Evolutionary conservation across 2,797 vertebrate genomes (phyloP).

Genomic region (Taeniopygia guttata): DNA sequence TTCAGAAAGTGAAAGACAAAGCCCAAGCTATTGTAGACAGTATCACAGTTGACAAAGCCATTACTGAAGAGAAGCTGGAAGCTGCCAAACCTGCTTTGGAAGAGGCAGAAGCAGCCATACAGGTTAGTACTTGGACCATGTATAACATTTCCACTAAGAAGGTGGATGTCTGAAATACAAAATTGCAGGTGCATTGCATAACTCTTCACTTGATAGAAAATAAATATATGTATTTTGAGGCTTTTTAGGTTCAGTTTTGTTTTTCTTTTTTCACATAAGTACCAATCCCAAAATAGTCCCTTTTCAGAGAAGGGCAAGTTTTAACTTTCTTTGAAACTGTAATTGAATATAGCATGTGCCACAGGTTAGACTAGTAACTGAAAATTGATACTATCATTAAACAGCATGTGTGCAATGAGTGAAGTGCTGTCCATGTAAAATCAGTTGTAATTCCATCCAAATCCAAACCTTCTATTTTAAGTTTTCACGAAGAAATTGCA

Average conservation of each 20-base stretch:
- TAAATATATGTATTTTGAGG: not conserved
- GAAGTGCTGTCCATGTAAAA: not conserved
- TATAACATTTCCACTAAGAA: not conserved
- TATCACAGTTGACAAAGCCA: conserved; percentile 91
- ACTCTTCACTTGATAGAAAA: not conserved
- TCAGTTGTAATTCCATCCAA: not conserved
- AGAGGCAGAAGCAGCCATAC: conserved; percentile 90
- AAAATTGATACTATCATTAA: not conserved
- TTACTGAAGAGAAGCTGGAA: conserved; percentile 90
- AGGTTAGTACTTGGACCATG: conserved; percentile 71
- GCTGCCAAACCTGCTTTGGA: conserved; percentile 88
- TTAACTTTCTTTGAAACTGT: not conserved
- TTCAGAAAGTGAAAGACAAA: conserved; percentile 97
- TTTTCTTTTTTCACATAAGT: not conserved
- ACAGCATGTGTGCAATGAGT: not conserved
- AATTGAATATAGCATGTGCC: not conserved
- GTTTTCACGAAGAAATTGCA: not conserved
- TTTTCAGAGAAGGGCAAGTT: not conserved
- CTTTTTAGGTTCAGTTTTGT: not conserved
- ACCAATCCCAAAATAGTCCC: not conserved
- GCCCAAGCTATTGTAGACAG: conserved; percentile 92
- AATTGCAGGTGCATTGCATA: not conserved
- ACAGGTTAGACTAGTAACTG: not conserved
- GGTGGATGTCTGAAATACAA: not conserved
- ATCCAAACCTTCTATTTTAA: not conserved